Evolutionary conservation across 2,113 vertebrate genomes (phyloP), one percentile per base, ranked within the genome.

Genomic region (Cyanoliseus patagonus): DNA sequence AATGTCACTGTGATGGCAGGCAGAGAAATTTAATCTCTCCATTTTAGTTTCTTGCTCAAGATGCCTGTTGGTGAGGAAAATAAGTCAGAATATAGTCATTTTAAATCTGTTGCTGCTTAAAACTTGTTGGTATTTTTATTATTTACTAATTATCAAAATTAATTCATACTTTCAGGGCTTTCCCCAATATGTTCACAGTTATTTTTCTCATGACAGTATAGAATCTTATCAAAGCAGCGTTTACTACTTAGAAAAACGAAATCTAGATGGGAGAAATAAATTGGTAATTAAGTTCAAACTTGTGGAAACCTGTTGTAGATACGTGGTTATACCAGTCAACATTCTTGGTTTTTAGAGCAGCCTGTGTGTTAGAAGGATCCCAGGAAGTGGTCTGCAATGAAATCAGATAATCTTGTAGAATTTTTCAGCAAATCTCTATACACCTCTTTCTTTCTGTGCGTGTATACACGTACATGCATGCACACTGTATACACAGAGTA

Each of bases 201-300:
- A 93, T 90, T 95, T 95, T 96, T 97, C 85, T 97, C 78, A 49
- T 73, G 79, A 95, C 88, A 92, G 72, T 97, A 96, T 6, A 66
- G 90, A 97, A 97, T 97, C 94, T 96, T 97, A 97, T 96, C 96
- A 97, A 97, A 96, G 94, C 98, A 96, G 93, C 96, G 84, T 97
- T 96, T 97, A 92, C 89, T 94, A 83, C 80, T 96, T 97, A 98
- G 95, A 95, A 91, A 91, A 97, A 95, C 52, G 20, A 90, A 92
- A 94, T 72, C 41, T 90, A 92, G 91, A 73, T 88, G 78, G 86
- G 76, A 78, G 89, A 86, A 77, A 86, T 90, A 94, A 92, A 92
- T 89, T 61, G 16, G 67, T 95, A 91, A 95, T 91, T 88, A 78
- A 91, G 94, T 95, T 91, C 83, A 80, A 90, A 47, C 53, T 95